Evolutionary conservation across 2,888 invertebrate species (phyloP), one percentile per base, ranked within the genome.

Genomic region (Malthinus flaveolus): DNA sequence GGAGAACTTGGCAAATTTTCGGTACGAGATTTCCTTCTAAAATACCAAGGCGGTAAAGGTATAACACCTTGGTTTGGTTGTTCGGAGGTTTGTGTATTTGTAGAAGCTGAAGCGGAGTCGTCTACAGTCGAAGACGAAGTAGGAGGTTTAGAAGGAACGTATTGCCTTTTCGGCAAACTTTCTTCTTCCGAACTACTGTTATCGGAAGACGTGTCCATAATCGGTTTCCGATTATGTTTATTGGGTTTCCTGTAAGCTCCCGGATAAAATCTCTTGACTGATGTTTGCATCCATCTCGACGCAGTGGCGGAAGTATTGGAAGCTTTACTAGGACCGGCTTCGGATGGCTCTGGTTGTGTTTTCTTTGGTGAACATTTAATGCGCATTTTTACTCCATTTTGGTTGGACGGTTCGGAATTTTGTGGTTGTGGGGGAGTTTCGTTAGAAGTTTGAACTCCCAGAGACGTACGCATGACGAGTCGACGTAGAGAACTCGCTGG

Each of bases 171-270:
- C 1, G 48, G 37, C 7, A 53, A 45, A 23, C 56, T 54, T 7
- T 66, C 65, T 5, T 68, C 69, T 45, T 75, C 75, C 1, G 74
- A 74, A 53, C 75, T 75, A 37, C 66, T 70, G 35, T 70, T 74
- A 45, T 73, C 71, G 5, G 74, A 72, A 10, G 73, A 73, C 9
- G 71, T 70, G 42, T 66, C 68, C 8, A 70, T 33, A 34, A 70
- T 52, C 8, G 68, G 68, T 32, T 66, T 56, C 32, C 70, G 61
- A 48, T 59, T 68, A 12, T 66, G 62, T 56, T 59, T 59, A 0
- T 45, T 11, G 8, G 47, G 35, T 12, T 72, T 73, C 31, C 71
- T 68, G 32, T 68, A 50, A 50, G 70, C 68, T 9, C 67, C 67
- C 1, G 73, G 72, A 59, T 68, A 71, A 66, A 73, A 68, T 10